Percentiles rank a stretch among this genome's conserved stretches.
Evolutionary conservation across 2,113 vertebrate genomes (phyloP).

Genomic region (Acinonyx jubatus): DNA sequence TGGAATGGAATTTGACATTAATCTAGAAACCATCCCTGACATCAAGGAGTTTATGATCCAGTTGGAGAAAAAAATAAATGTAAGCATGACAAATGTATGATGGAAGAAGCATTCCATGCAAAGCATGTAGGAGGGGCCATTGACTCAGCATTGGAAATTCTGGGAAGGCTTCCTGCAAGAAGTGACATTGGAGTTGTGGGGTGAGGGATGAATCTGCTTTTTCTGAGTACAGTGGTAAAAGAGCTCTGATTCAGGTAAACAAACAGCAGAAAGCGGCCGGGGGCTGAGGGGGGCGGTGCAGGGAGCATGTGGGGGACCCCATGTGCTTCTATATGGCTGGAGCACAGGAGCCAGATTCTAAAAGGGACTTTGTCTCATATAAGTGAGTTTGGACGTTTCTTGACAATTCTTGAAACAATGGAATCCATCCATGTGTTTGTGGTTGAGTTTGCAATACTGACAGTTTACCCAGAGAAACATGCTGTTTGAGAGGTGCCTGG

Average conservation of each 20-base stretch:
- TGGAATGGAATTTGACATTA: not conserved
- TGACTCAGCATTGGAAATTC: not conserved
- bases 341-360: not conserved
- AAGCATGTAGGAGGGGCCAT: not conserved
- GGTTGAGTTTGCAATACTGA: not conserved
- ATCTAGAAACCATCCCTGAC: not conserved
- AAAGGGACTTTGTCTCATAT: not conserved
- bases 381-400: not conserved
- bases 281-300: fast-evolving
- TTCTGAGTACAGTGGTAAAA: not conserved
- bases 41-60: not conserved
- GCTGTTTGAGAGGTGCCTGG: not conserved
- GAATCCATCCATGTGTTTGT: not conserved
- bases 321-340: no score
- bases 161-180: not conserved
- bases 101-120: not conserved
- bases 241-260: not conserved
- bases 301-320: not conserved
- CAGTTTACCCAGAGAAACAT: not conserved
- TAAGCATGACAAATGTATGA: not conserved
- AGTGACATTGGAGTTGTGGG: not conserved
- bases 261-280: not conserved
- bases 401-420: not conserved
- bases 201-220: not conserved
- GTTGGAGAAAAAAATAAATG: not conserved